These are phyloP conservation scores for Gastrophysa polygoni DNA, from an alignment of 2,888 invertebrate species.

Conservation along the genomic window DNA sequence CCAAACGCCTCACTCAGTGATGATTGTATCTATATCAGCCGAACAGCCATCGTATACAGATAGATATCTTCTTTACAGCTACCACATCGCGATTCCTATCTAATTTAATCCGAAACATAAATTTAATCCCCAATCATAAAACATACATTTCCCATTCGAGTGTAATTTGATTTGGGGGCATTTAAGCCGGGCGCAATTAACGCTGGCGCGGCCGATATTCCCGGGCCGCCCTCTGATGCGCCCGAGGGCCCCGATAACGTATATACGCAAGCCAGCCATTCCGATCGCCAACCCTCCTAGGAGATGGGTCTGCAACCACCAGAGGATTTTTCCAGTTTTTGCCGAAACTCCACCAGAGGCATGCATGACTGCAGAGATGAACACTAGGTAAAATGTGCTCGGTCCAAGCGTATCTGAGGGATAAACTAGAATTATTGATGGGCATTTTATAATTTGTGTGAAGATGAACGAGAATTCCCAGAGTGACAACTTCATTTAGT, in stretches of 20 bases:
- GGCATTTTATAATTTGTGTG: no score
- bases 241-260: constrained; percentile 45
- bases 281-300: constrained; percentile 35
- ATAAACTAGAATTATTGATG: no score
- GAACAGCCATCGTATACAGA: no score
- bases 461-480: no score
- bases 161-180: constrained; percentile 46
- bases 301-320: constrained; percentile 20
- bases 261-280: constrained; percentile 26
- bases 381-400: no score
- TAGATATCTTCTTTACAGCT: no score
- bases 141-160: constrained; percentile 41
- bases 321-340: constrained; percentile 12
- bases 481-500: no score
- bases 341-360: not conserved
- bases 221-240: constrained; percentile 39
- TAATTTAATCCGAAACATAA: constrained; percentile 35
- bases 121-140: constrained; percentile 36
- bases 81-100: constrained; percentile 6
- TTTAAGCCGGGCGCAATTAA: constrained; percentile 45
- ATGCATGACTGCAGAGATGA: not conserved
- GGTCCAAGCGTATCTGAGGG: no score
- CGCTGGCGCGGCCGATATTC: constrained; percentile 25
- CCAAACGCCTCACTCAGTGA: no score
- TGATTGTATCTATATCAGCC: no score